Base-by-base conservation (phyloP, 2,888 invertebrate genomes). In the Netelia inedita region DNA sequence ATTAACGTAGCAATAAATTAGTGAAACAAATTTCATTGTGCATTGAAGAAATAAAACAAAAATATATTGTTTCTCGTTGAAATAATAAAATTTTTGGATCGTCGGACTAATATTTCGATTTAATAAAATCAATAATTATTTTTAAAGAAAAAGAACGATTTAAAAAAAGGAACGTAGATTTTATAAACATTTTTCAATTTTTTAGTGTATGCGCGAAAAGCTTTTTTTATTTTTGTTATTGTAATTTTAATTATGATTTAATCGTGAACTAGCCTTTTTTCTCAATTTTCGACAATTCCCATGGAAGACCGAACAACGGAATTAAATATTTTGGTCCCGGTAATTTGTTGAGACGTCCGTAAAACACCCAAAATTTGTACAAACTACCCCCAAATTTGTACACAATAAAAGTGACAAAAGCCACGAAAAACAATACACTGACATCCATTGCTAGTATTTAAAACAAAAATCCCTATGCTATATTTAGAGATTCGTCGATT, bases 221-320 rank as follows among this genome's bases (percentile, higher is more conserved):
- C 8, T 35, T 5, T 35, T 35, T 1, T 41, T 41, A 41, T 41
- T 41, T 1, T 46, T 11, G 46, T 46, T 14, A 14, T 46, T 14
- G 46, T 14, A 14, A 2, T 46, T 14, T 46, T 43, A 10, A 1
- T 14, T 46, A 1, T 46, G 2, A 3, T 46, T 46, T 2, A 46
- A 46, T 35, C 46, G 1, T 72, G 10, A 19, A 59, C 82, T 83
- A 87, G 88, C 90, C 88, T 85, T 88, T 85, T 23, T 16, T 73
- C 9, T 81, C 69, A 6, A 87, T 21, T 41, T 53, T 85, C 3
- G 72, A 8, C 2, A 88, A 35, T 19, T 68, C 59, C 23, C 85
- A 71, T 6, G 82, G 46, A 10, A 86, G 78, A 28, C 89, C 89
- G 8, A 89, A 61, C n/a, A 88, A 82, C 6, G 90, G 90, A 23